These are phyloP conservation scores for Numenius arquata DNA, from an alignment of 2,113 vertebrate genomes.

Conservation along the genomic window DNA sequence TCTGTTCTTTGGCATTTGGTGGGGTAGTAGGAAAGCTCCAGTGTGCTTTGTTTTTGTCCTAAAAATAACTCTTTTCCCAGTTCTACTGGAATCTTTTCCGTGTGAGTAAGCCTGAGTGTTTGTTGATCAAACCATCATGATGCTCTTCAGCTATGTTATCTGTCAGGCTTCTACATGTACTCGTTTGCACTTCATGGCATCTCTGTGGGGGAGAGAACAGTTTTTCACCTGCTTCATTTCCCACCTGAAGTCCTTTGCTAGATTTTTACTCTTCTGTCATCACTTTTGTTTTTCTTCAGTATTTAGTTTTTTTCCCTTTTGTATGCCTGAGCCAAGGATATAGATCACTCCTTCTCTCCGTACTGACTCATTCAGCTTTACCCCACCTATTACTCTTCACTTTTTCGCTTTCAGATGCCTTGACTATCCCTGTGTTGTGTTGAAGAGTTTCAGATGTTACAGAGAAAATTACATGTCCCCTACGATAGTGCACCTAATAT, in stretches of 20 bases:
- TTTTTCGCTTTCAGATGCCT: neutral
- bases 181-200: rapidly evolving
- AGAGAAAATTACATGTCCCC: neutral
- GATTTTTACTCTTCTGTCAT: neutral
- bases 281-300: neutral
- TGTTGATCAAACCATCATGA: neutral
- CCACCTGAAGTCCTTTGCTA: neutral
- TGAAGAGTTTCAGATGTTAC: neutral
- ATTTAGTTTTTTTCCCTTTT: neutral
- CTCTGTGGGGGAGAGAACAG: neutral
- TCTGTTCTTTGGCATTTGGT: neutral
- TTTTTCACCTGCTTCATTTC: neutral
- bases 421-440: neutral
- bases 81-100: neutral
- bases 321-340: neutral
- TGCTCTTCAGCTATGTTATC: neutral
- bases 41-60: neutral
- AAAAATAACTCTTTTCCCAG: neutral
- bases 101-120: neutral
- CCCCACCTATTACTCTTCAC: neutral
- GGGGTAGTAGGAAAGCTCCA: neutral
- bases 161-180: neutral
- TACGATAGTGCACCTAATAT: neutral
- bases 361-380: neutral
- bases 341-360: neutral